Conservation (phyloP, 2,888 invertebrate genomes). For the Sinotaia quadrata region DNA sequence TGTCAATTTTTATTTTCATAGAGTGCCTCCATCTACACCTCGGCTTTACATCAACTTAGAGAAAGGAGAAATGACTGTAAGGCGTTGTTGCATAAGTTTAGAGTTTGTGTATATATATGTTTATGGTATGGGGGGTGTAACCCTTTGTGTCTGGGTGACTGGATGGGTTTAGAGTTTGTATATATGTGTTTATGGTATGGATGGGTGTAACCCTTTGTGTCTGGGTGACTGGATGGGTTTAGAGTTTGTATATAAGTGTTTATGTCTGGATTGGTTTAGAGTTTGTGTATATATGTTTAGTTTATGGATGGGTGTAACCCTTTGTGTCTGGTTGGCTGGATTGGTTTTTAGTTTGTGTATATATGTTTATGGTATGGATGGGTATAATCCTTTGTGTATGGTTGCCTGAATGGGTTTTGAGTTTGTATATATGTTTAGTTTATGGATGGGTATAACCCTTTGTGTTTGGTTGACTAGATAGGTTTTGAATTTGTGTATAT, state of each 20-base stretch:
- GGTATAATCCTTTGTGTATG: background rate
- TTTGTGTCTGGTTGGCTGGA: background rate
- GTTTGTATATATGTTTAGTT: background rate
- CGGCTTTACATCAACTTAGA: slow-evolving; percentile 90
- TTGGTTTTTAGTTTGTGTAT: background rate
- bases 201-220: background rate
- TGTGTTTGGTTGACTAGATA: background rate
- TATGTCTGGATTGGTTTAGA: background rate
- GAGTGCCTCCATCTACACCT: slow-evolving; percentile 72
- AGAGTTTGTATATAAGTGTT: background rate
- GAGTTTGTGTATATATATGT: background rate
- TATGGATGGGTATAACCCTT: background rate
- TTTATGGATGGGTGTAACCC: too few species aligned
- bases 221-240: background rate
- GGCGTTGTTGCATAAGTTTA: background rate
- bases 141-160: background rate
- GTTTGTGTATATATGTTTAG: background rate
- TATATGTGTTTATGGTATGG: background rate
- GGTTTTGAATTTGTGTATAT: background rate
- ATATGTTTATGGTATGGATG: background rate
- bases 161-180: background rate
- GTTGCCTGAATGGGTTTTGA: background rate
- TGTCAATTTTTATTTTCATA: slow-evolving; percentile 4
- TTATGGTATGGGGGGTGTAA: background rate
- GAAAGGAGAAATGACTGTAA: slow-evolving; percentile 32